A percentile compares a stretch with the other conserved stretches of the same genome.
Conservation (phyloP, 1,140 invertebrate genomes). For the Agrypnia vestita region DNA sequence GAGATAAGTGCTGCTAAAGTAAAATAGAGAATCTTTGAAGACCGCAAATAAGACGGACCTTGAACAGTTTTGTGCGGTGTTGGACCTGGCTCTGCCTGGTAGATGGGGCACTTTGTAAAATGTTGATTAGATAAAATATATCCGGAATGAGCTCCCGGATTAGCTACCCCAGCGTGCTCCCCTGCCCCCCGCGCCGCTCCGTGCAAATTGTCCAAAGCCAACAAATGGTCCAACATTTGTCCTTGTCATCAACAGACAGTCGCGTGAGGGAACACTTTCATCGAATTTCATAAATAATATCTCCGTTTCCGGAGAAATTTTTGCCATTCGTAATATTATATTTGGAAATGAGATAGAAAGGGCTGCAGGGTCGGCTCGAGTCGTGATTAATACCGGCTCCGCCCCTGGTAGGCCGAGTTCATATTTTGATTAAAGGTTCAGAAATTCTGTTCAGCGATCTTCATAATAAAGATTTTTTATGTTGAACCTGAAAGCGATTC, state of each 20-base stretch:
- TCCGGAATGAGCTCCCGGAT: background rate
- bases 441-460: too few species aligned
- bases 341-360: background rate
- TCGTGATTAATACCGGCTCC: background rate
- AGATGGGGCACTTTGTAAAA: too few species aligned
- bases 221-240: slow-evolving; percentile 17
- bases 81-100: too few species aligned
- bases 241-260: slow-evolving; percentile 27
- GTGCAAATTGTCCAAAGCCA: background rate
- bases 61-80: too few species aligned
- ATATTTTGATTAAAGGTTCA: too few species aligned
- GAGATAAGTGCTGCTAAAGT: too few species aligned
- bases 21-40: too few species aligned
- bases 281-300: slow-evolving; percentile 34
- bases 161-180: background rate
- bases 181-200: background rate
- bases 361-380: background rate
- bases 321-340: slow-evolving; percentile 1
- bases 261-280: slow-evolving; percentile 18
- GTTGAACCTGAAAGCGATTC: too few species aligned
- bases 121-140: background rate
- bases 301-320: slow-evolving; percentile 20
- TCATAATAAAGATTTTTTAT: too few species aligned
- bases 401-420: background rate
- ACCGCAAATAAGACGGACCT: too few species aligned